These are phyloP conservation scores for Dolichomitus sp. DNA, from an alignment of 2,888 invertebrate genomes.

Conservation along the genomic window DNA sequence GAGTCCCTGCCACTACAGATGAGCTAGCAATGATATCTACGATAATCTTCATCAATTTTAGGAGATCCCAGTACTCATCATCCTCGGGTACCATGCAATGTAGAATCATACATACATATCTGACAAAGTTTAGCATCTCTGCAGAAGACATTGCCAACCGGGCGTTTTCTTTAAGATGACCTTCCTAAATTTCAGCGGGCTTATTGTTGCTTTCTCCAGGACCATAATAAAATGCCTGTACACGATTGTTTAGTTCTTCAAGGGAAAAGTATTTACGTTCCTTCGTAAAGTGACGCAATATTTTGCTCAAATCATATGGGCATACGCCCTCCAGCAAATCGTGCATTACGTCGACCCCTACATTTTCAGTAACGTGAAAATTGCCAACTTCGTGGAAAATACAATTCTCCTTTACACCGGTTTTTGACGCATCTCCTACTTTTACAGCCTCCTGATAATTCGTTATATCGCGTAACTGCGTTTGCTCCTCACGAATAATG, in stretches of 20 bases:
- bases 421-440: constrained; percentile 20
- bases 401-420: constrained; percentile 48
- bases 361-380: constrained; percentile 54
- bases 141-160: constrained; percentile 20
- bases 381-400: constrained; percentile 26
- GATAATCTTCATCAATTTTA: too few relatives aligned
- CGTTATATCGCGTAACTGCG: constrained; percentile 34
- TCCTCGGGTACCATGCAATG: constrained; percentile 66
- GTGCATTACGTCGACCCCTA: constrained; percentile 52
- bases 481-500: constrained; percentile 50
- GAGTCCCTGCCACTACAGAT: too few relatives aligned
- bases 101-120: too few relatives aligned
- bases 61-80: too few relatives aligned
- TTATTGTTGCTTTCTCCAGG: constrained; percentile 38
- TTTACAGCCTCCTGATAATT: constrained; percentile 42
- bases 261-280: constrained; percentile 28
- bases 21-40: too few relatives aligned
- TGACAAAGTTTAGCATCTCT: constrained; percentile 30
- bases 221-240: constrained; percentile 46
- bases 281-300: too few relatives aligned
- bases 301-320: too few relatives aligned
- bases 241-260: neutral
- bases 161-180: constrained; percentile 32
- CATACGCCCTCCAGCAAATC: constrained; percentile 63
- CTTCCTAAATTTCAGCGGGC: constrained; percentile 17